phyloP scores from a whole-genome alignment of 2,888 invertebrate species.

The Tenthredo mesomela region DNA sequence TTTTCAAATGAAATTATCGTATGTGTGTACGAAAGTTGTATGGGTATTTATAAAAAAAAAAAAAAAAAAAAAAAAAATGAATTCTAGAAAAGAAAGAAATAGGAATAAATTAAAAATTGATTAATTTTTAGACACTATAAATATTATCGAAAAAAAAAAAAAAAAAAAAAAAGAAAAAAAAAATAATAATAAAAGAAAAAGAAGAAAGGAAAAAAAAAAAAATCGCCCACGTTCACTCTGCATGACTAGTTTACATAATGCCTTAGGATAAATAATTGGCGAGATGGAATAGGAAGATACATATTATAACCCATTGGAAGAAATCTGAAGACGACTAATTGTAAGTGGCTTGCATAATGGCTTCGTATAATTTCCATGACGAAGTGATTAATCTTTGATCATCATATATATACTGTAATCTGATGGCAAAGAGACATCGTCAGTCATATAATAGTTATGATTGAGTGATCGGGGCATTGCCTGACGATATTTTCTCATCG shows the following conservation, averaged over 20 bases:
- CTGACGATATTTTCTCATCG: not conserved
- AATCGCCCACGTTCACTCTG: not conserved
- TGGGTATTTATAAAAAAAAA: not conserved
- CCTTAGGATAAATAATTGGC: not conserved
- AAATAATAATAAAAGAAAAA: no score
- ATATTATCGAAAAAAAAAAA: not conserved
- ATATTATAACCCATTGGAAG: not conserved
- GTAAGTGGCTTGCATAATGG: conserved; percentile 17
- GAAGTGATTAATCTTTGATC: conserved; percentile 66
- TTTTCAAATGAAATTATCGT: not conserved
- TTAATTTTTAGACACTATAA: not conserved
- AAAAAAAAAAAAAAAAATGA: not conserved
- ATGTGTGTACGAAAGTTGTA: not conserved
- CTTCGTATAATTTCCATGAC: conserved; percentile 64
- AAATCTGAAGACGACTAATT: conserved; percentile 17
- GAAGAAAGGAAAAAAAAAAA: not conserved
- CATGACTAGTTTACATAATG: not conserved
- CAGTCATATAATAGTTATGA: not conserved
- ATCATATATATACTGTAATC: not conserved
- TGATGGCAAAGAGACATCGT: not conserved
- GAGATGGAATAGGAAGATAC: not conserved
- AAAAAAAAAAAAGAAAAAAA: not conserved
- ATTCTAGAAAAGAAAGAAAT: not conserved
- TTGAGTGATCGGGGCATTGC: not conserved
- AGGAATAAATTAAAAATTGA: not conserved